Percentiles rank a stretch among this genome's conserved stretches.
Conservation (phyloP, 1,140 invertebrate species). For the Papilio dardanus region DNA sequence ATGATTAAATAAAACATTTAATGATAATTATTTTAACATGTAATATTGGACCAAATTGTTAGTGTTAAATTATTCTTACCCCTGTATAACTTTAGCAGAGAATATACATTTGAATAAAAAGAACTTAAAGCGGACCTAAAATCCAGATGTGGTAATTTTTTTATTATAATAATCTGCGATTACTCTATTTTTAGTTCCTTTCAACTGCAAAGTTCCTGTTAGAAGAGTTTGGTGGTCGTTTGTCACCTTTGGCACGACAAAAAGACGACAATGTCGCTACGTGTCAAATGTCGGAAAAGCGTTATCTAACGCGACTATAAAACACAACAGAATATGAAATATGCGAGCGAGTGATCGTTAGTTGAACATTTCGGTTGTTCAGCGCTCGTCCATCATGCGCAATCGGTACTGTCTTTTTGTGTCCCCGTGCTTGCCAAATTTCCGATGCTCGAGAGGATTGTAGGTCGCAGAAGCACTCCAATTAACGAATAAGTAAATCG, state of each 20-base stretch:
- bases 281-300: conserved; percentile 26
- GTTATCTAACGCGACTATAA: conserved; percentile 32
- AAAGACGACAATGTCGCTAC: conserved; percentile 12
- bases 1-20: too few species aligned
- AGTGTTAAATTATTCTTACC: too few species aligned
- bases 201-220: not conserved
- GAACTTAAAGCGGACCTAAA: too few species aligned
- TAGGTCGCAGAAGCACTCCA: not conserved
- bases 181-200: not conserved
- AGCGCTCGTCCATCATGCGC: conserved; percentile 67
- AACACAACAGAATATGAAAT: conserved; percentile 29
- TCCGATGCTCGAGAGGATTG: not conserved
- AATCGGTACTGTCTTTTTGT: conserved; percentile 58
- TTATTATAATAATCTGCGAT: not conserved
- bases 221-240: not conserved
- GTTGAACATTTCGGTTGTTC: conserved; percentile 56
- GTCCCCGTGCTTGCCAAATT: conserved; percentile 32
- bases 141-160: too few species aligned
- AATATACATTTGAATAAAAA: too few species aligned
- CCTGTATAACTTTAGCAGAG: too few species aligned
- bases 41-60: too few species aligned
- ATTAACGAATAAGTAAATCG: not conserved
- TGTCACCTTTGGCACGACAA: conserved; percentile 5
- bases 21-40: too few species aligned
- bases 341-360: conserved; percentile 54